These are phyloP conservation scores for Stenotaenia linearis DNA, from an alignment of 2,888 invertebrate genomes.

Conservation along the genomic window DNA sequence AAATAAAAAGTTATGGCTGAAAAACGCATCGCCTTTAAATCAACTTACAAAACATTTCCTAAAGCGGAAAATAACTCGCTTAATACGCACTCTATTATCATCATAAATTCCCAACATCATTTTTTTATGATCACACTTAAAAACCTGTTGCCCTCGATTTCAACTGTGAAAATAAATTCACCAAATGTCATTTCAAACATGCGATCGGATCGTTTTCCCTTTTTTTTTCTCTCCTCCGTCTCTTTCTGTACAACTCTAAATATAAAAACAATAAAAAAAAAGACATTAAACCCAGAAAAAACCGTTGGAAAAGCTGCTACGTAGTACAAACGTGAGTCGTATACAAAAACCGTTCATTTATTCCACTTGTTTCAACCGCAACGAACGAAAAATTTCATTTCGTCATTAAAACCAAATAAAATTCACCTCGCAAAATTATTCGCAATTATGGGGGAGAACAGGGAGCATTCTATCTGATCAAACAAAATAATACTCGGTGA, in stretches of 20 bases:
- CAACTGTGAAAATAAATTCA: not conserved
- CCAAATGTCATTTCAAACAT: not conserved
- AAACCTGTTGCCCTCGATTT: not conserved
- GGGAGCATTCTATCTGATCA: not conserved
- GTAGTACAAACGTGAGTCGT: not conserved
- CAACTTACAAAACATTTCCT: not conserved
- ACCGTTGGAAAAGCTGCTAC: not conserved
- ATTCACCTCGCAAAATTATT: not conserved
- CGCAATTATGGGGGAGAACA: not conserved
- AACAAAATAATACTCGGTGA: not conserved
- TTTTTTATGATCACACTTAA: not conserved
- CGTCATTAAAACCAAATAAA: not conserved
- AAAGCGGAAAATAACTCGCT: no score
- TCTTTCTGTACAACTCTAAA: not conserved
- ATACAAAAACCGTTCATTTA: not conserved
- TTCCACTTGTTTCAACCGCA: not conserved
- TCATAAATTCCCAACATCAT: not conserved
- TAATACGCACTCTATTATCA: no score
- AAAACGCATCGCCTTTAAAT: no score
- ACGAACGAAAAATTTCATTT: not conserved
- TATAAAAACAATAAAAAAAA: not conserved
- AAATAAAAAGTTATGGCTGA: no score
- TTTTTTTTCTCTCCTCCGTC: not conserved
- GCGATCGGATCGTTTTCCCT: not conserved
- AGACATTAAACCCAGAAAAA: not conserved